Percentiles rank a stretch among this genome's conserved stretches.
Conservation (phyloP, 2,797 vertebrate species). For the Notolabrus celidotus region DNA sequence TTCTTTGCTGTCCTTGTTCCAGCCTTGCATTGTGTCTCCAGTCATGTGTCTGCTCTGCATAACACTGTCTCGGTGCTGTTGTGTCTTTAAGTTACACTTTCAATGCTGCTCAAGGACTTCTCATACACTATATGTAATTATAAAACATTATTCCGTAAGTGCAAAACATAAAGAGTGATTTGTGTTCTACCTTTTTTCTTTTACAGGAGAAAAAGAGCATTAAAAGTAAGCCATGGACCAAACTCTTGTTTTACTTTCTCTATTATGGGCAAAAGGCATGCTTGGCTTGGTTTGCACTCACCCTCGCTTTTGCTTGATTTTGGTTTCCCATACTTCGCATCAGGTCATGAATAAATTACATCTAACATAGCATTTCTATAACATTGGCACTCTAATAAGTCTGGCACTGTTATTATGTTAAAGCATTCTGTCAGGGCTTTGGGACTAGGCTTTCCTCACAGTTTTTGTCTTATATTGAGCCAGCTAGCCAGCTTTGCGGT, state of each 20-base stretch:
- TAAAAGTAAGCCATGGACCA: slow-evolving; percentile 89
- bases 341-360: slow-evolving; percentile 74
- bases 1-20: slow-evolving; percentile 64
- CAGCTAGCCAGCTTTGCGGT: slow-evolving; percentile 28
- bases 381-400: slow-evolving; percentile 61
- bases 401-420: slow-evolving; percentile 35
- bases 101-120: slow-evolving; percentile 45
- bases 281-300: slow-evolving; percentile 84
- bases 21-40: slow-evolving; percentile 57
- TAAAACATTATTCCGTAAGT: slow-evolving; percentile 43
- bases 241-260: slow-evolving; percentile 63
- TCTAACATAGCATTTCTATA: slow-evolving; percentile 71
- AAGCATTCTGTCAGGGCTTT: slow-evolving; percentile 24
- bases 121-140: slow-evolving; percentile 41
- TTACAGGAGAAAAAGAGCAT: slow-evolving; percentile 91
- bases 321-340: slow-evolving; percentile 80
- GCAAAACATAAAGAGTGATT: slow-evolving; percentile 81
- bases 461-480: slow-evolving; percentile 24
- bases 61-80: slow-evolving; percentile 47
- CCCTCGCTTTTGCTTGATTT: slow-evolving; percentile 78
- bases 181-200: slow-evolving; percentile 86
- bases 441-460: slow-evolving; percentile 32
- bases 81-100: slow-evolving; percentile 57
- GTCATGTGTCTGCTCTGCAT: slow-evolving; percentile 69
- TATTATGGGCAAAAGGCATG: slow-evolving; percentile 81